These are phyloP conservation scores for Bursaphelenchus okinawaensis DNA, from an alignment of 2,888 invertebrate species.

Conservation along the genomic window DNA sequence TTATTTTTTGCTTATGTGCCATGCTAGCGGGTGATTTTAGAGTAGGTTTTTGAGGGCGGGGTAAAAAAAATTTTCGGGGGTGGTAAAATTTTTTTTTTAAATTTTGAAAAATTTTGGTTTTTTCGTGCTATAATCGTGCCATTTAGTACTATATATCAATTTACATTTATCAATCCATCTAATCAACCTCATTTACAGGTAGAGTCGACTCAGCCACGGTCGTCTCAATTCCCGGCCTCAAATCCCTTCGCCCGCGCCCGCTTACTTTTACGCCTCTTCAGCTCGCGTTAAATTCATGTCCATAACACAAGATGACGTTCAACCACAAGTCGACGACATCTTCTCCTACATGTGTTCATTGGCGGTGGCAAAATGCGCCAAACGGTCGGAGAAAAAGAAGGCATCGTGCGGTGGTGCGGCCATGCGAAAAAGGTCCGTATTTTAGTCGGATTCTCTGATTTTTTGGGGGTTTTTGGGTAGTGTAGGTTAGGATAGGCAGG, in stretches of 20 bases:
- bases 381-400: constrained; percentile 42
- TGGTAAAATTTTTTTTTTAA: too few species aligned
- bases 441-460: too few species aligned
- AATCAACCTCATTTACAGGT: background rate
- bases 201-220: background rate
- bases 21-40: too few species aligned
- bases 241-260: background rate
- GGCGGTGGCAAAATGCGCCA: constrained; percentile 38
- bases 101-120: too few species aligned
- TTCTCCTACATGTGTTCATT: constrained; percentile 37
- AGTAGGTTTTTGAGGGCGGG: too few species aligned
- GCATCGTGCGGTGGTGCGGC: constrained; percentile 40
- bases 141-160: too few species aligned
- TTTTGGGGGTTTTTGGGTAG: too few species aligned
- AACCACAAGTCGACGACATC: constrained; percentile 12
- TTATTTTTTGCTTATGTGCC: too few species aligned
- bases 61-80: too few species aligned
- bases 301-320: constrained; percentile 9
- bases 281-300: background rate
- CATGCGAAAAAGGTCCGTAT: constrained; percentile 35
- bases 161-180: too few species aligned
- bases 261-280: background rate
- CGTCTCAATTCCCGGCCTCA: background rate
- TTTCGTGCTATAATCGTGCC: too few species aligned
- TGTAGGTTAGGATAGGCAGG: too few species aligned